Conservation (phyloP, 2,797 vertebrate genomes). For the Cygnus olor region DNA sequence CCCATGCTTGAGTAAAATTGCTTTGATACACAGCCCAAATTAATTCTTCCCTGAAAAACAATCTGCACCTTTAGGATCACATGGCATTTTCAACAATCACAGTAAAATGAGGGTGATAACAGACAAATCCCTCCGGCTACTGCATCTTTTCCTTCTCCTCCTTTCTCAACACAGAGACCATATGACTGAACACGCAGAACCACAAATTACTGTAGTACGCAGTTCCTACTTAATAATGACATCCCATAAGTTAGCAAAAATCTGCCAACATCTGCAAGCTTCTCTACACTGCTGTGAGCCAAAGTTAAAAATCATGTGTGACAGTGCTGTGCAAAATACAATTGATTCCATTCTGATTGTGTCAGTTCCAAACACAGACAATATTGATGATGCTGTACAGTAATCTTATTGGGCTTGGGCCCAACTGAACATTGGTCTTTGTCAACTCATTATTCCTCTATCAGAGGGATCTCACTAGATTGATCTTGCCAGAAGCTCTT, state of each 20-base stretch:
- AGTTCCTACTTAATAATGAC: constrained; percentile 79
- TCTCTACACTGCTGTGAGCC: constrained; percentile 77
- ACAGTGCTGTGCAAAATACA: constrained; percentile 80
- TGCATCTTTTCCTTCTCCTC: constrained; percentile 43
- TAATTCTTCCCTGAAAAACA: constrained; percentile 58
- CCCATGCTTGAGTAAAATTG: constrained; percentile 22
- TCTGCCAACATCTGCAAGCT: constrained; percentile 81
- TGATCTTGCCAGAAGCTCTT: constrained; percentile 83
- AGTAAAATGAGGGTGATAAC: constrained; percentile 60
- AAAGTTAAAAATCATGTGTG: constrained; percentile 82
- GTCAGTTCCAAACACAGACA: constrained; percentile 82
- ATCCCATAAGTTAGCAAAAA: constrained; percentile 78
- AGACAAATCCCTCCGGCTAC: constrained; percentile 59
- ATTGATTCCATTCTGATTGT: constrained; percentile 83
- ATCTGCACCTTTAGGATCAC: constrained; percentile 51
- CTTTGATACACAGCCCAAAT: constrained; percentile 62
- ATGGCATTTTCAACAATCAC: constrained; percentile 63
- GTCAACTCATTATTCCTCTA: constrained; percentile 85
- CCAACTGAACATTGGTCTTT: constrained; percentile 83
- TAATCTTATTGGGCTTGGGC: constrained; percentile 84
- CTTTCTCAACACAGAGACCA: constrained; percentile 54
- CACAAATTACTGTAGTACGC: constrained; percentile 74
- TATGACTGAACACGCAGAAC: constrained; percentile 67
- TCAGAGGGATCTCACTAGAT: constrained; percentile 82
- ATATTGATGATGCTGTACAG: constrained; percentile 83